These are phyloP conservation scores for Chrysopilus asiliformis DNA, from an alignment of 2,888 invertebrate genomes.

Conservation along the genomic window DNA sequence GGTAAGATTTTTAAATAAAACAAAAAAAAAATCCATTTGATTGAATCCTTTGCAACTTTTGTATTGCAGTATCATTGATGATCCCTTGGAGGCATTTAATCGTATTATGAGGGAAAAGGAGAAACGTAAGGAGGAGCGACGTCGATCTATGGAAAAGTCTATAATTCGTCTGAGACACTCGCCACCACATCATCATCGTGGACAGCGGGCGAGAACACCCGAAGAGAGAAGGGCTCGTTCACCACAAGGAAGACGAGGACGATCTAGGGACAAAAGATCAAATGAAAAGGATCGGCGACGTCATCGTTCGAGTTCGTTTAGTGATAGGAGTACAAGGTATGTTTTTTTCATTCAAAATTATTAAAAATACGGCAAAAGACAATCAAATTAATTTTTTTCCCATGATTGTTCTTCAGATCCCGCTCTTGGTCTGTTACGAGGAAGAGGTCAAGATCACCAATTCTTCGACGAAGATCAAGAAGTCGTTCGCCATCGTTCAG, in stretches of 20 bases:
- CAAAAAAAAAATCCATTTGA: too few species aligned
- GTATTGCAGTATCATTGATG: conserved; percentile 56
- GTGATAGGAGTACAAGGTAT: conserved; percentile 21
- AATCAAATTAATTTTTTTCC: not conserved
- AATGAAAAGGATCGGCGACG: conserved; percentile 14
- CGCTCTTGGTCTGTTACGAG: conserved; percentile 22
- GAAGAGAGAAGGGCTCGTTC: conserved; percentile 22
- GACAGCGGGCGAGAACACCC: conserved; percentile 10
- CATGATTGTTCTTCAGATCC: conserved; percentile 17
- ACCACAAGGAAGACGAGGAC: conserved; percentile 25
- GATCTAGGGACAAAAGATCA: conserved; percentile 22
- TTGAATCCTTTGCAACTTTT: too few species aligned
- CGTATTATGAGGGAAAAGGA: conserved; percentile 73
- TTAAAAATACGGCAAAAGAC: not conserved
- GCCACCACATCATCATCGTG: conserved; percentile 11
- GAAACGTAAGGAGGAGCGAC: conserved; percentile 39
- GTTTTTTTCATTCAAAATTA: not conserved
- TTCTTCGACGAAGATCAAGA: conserved; percentile 19
- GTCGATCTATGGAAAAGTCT: conserved; percentile 31
- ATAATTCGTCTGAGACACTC: conserved; percentile 15
- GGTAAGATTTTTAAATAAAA: conserved; percentile 19
- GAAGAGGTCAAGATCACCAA: conserved; percentile 22
- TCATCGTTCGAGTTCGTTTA: conserved; percentile 19
- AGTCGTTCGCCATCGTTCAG: conserved; percentile 22
- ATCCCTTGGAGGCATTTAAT: conserved; percentile 77